Conservation (phyloP, 2,797 vertebrate genomes). For the Apodemus agrarius region DNA sequence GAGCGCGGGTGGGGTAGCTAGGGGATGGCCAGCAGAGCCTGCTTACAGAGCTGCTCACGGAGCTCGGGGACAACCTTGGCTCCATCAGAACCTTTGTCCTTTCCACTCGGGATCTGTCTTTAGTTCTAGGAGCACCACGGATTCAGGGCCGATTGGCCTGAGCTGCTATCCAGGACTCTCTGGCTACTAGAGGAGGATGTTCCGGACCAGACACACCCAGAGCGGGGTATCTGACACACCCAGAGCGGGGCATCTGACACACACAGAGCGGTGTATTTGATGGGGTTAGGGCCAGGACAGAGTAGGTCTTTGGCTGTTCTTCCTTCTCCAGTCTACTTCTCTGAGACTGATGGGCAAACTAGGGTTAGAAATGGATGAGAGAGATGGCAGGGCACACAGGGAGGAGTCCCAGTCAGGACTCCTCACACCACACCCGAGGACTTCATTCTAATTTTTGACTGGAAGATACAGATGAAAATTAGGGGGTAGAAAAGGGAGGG, state of each 20-base stretch:
- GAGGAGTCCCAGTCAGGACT: background rate
- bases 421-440: background rate
- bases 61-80: background rate
- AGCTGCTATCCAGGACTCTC: background rate
- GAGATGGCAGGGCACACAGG: background rate
- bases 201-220: background rate
- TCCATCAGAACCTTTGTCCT: background rate
- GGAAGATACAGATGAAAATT: slow-evolving; percentile 65
- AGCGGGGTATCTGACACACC: background rate
- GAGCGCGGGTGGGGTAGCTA: background rate
- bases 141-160: background rate
- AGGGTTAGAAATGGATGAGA: background rate
- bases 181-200: background rate
- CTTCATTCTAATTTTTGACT: slow-evolving; percentile 20
- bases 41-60: background rate
- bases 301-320: background rate
- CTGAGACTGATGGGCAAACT: background rate
- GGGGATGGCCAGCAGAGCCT: background rate
- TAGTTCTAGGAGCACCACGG: background rate
- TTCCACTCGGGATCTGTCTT: background rate
- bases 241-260: background rate
- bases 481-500: no score
- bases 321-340: background rate
- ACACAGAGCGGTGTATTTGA: fast-evolving
- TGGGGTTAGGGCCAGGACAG: background rate